A percentile compares a stretch with the other conserved stretches of the same genome.
phyloP scores from a whole-genome alignment of 2,888 invertebrate species.

The Microctonus hyperodae region DNA sequence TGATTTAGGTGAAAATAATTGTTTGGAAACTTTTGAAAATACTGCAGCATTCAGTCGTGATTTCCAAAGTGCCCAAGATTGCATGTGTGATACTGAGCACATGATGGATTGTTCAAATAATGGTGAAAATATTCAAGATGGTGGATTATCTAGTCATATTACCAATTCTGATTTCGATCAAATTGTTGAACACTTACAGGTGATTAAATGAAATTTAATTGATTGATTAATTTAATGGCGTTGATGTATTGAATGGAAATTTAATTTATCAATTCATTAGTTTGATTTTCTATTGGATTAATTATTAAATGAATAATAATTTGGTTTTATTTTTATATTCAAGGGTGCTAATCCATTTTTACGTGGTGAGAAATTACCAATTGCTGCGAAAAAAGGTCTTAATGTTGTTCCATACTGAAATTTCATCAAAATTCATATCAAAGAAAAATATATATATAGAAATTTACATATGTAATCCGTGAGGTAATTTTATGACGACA shows the following conservation, averaged over 20 bases:
- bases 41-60: slow-evolving; percentile 94
- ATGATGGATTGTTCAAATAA: slow-evolving; percentile 89
- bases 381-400: slow-evolving; percentile 92
- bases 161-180: slow-evolving; percentile 71
- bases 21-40: slow-evolving; percentile 91
- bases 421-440: neutral
- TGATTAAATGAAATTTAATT: too few relatives aligned
- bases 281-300: too few relatives aligned
- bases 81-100: slow-evolving; percentile 98
- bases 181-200: slow-evolving; percentile 71
- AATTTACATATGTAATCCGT: neutral
- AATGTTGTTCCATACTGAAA: slow-evolving; percentile 67
- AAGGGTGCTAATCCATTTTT: slow-evolving; percentile 84
- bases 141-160: slow-evolving; percentile 51
- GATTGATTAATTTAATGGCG: neutral
- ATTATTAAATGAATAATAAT: slow-evolving; percentile 11
- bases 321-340: slow-evolving; percentile 51
- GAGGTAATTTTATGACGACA: neutral
- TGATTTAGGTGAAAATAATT: slow-evolving; percentile 80
- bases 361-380: slow-evolving; percentile 84
- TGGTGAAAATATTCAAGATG: slow-evolving; percentile 56
- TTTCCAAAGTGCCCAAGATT: slow-evolving; percentile 90
- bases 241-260: too few relatives aligned
- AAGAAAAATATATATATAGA: neutral
- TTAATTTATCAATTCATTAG: too few relatives aligned